A percentile compares a stretch with the other conserved stretches of the same genome.
Conservation (phyloP, 2,888 invertebrate genomes). For the Arrhopalites spinosus region DNA sequence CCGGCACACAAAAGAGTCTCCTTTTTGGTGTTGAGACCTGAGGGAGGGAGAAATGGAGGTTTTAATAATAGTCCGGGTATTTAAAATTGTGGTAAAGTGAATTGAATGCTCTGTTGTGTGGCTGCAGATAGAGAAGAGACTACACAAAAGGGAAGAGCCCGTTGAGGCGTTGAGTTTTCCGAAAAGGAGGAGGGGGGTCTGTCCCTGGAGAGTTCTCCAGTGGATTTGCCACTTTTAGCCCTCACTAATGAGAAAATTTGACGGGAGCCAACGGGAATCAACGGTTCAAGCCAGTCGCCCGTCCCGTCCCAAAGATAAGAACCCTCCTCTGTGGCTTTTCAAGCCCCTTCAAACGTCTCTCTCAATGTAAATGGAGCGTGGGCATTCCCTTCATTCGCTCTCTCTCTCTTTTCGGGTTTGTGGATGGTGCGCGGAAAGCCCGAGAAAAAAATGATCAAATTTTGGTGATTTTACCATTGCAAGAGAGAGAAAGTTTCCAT, state of each 20-base stretch:
- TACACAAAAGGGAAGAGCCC: neutral
- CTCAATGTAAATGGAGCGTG: too few species aligned
- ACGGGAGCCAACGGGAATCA: conserved; percentile 18
- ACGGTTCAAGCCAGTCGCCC: neutral
- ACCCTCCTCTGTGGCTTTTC: neutral
- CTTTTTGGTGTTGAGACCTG: too few species aligned
- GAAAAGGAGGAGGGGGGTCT: neutral
- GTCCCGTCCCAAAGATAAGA: conserved; percentile 2
- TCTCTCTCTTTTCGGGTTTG: too few species aligned
- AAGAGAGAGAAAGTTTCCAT: neutral
- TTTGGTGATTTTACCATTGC: too few species aligned
- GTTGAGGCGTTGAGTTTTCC: neutral
- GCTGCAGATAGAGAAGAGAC: neutral
- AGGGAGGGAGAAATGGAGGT: neutral
- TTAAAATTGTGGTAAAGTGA: neutral
- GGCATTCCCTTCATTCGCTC: too few species aligned
- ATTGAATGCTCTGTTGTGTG: conserved; percentile 13
- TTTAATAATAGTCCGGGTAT: conserved; percentile 3
- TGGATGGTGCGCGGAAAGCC: too few species aligned
- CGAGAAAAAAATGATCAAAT: too few species aligned
- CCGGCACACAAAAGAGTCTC: too few species aligned
- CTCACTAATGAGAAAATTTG: conserved; percentile 32
- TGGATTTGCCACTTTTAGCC: conserved; percentile 28
- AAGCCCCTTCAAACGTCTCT: too few species aligned
- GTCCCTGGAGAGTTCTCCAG: conserved; percentile 13